Conservation (phyloP, 1,140 invertebrate genomes). For the Zaprionus camerounensis region DNA sequence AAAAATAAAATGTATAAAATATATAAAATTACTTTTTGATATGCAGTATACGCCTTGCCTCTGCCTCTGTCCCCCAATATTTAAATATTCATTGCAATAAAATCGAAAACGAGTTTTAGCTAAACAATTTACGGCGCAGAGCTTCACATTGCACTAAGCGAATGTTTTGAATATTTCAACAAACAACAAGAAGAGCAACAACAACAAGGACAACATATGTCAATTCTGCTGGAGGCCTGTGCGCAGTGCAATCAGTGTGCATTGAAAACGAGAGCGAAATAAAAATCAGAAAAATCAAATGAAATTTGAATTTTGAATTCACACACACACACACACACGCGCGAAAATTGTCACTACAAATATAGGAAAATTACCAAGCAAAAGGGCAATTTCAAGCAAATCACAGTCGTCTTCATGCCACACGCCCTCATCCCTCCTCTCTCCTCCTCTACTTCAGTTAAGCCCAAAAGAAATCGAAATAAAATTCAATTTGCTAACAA, state of each 20-base stretch:
- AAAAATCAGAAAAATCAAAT: slow-evolving; percentile 35
- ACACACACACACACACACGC: not conserved
- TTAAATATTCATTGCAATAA: slow-evolving; percentile 34
- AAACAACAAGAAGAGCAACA: slow-evolving; percentile 34
- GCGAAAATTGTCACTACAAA: slow-evolving; percentile 24
- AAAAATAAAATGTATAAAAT: slow-evolving; percentile 4
- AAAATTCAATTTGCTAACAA: slow-evolving; percentile 78
- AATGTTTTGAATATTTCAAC: slow-evolving; percentile 68
- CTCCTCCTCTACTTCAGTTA: not conserved
- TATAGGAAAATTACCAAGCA: slow-evolving; percentile 63
- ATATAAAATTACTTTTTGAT: slow-evolving; percentile 7
- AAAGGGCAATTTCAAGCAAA: slow-evolving; percentile 20
- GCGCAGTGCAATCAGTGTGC: slow-evolving; percentile 66
- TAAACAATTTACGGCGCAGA: not conserved
- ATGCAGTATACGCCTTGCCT: not conserved
- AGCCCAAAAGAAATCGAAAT: slow-evolving; percentile 72
- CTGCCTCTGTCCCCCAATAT: not conserved
- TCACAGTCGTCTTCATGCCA: not conserved
- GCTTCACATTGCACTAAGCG: slow-evolving; percentile 55
- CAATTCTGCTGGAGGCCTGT: not conserved
- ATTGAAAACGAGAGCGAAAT: slow-evolving; percentile 62
- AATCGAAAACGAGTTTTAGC: not conserved
- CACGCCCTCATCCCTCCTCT: not conserved
- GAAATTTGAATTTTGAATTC: slow-evolving; percentile 55
- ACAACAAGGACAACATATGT: slow-evolving; percentile 23